These are phyloP conservation scores for Drosophila oshimai DNA, from an alignment of 1,140 invertebrate species.

Conservation along the genomic window DNA sequence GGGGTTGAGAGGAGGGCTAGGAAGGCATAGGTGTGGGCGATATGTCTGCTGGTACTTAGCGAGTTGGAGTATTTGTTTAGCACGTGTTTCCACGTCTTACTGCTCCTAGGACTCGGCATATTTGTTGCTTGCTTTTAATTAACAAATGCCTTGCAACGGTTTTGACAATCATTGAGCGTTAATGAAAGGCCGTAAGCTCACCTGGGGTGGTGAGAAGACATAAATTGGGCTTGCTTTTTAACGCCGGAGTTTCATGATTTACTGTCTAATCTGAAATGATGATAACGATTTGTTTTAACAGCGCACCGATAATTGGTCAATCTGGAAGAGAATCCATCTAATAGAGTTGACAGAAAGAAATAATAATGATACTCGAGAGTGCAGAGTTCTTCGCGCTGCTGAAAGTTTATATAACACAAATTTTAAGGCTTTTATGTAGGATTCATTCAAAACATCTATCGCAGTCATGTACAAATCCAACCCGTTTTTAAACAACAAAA, in stretches of 20 bases:
- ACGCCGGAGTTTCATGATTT: neutral
- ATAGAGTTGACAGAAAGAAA: no score
- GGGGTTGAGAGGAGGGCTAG: neutral
- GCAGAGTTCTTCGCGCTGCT: no score
- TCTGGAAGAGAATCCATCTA: neutral
- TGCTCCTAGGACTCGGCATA: slow-evolving; percentile 9
- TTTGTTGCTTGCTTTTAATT: slow-evolving; percentile 53
- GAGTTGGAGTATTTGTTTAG: slow-evolving; percentile 43
- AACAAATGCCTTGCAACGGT: slow-evolving; percentile 53
- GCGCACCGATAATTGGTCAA: neutral
- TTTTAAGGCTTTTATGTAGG: no score
- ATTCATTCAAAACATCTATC: no score
- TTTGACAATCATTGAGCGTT: slow-evolving; percentile 31
- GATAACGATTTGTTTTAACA: neutral
- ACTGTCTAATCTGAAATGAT: neutral
- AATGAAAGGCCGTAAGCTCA: slow-evolving; percentile 14
- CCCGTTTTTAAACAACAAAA: no score
- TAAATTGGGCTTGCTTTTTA: neutral
- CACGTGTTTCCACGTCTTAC: slow-evolving; percentile 32
- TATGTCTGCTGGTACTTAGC: slow-evolving; percentile 41
- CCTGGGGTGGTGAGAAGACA: neutral
- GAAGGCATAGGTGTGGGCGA: no score
- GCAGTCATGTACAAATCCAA: no score
- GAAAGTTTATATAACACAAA: no score
- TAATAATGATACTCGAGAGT: no score